Conservation (phyloP, 1,140 invertebrate genomes). For the Chrysoperla carnea region DNA sequence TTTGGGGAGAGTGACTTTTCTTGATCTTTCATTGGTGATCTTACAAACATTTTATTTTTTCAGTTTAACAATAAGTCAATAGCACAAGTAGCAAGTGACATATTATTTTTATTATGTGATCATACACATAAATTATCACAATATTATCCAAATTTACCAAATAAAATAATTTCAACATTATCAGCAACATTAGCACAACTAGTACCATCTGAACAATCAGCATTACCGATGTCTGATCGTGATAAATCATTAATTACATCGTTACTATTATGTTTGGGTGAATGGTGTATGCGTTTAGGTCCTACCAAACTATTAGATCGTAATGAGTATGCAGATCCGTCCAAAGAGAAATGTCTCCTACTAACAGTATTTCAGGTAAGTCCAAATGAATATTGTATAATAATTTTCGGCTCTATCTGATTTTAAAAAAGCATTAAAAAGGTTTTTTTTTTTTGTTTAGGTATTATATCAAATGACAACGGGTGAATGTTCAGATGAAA, state of each 20-base stretch:
- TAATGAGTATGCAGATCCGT: constrained; percentile 18
- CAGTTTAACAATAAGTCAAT: constrained; percentile 71
- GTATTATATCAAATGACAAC: constrained; percentile 27
- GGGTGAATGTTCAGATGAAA: constrained; percentile 19
- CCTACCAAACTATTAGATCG: constrained; percentile 24
- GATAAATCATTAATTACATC: constrained; percentile 62
- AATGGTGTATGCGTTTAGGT: constrained; percentile 76
- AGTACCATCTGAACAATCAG: constrained; percentile 11
- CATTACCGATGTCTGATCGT: constrained; percentile 32
- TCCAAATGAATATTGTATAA: too few relatives aligned
- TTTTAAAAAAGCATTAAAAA: not conserved
- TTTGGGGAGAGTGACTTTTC: constrained; percentile 3
- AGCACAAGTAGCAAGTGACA: constrained; percentile 75
- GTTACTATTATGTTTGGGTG: constrained; percentile 75
- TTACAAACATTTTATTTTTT: constrained; percentile 25
- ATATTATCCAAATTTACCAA: constrained; percentile 59
- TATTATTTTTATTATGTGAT: constrained; percentile 62
- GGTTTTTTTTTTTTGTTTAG: constrained; percentile 14
- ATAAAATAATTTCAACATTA: constrained; percentile 40
- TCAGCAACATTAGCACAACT: constrained; percentile 32
- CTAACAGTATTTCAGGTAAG: constrained; percentile 40
- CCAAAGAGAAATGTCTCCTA: constrained; percentile 32
- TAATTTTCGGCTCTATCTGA: too few relatives aligned
- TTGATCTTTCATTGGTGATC: too few relatives aligned
- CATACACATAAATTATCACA: constrained; percentile 55